phyloP scores from a whole-genome alignment of 2,113 vertebrate species.

The Podarcis raffonei region DNA sequence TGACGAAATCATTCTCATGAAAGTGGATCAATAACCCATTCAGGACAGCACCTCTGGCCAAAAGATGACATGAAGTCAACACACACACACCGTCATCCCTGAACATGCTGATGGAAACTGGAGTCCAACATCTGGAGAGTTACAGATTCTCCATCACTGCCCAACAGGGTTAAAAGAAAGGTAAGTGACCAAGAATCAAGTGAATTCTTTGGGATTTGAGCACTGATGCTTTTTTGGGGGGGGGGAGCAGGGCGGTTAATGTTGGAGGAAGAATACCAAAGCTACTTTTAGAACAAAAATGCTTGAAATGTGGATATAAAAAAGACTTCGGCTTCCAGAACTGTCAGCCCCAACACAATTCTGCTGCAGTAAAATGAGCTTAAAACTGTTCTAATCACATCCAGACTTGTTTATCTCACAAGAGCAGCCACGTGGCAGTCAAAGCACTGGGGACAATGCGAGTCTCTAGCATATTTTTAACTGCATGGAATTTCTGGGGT shows the following conservation, averaged over 20 bases:
- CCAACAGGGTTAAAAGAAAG: no score
- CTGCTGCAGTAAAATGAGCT: neutral
- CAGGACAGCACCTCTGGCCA: no score
- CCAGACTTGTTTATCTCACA: conserved; percentile 20
- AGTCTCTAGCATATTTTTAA: conserved; percentile 18
- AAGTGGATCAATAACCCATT: no score
- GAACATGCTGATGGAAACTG: no score
- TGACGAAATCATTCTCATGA: no score
- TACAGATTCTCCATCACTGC: no score
- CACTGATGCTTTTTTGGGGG: no score
- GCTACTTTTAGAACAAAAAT: neutral
- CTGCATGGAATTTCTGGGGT: neutral
- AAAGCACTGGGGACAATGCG: neutral
- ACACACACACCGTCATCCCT: no score
- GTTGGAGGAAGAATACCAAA: neutral
- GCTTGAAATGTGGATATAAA: rapidly evolving
- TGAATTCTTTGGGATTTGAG: neutral
- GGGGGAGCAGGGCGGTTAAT: rapidly evolving
- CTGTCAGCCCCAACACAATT: neutral
- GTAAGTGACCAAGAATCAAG: no score
- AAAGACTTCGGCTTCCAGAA: conserved; percentile 24
- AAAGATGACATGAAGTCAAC: no score
- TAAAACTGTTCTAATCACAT: conserved; percentile 12
- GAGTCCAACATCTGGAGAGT: no score
- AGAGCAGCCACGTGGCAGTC: neutral